Evolutionary conservation across 2,888 invertebrate genomes (phyloP), one percentile per base, ranked within the genome.

Genomic region (Mythimna ferrago): DNA sequence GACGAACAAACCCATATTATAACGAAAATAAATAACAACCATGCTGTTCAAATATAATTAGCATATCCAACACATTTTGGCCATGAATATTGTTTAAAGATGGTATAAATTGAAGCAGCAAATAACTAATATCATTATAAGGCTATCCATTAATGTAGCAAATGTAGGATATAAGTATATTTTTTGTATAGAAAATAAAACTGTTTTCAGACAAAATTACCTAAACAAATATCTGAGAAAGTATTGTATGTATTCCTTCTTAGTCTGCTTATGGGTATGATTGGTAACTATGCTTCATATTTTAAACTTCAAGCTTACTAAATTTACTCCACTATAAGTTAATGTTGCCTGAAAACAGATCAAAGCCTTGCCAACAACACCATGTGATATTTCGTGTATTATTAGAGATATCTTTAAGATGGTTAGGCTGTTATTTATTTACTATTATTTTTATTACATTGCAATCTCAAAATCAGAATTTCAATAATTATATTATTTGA

Each of bases 131-230:
- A 77, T 73, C 41, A 56, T 41, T 56, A 53, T n/a, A n/a, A 66
- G 72, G 32, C 72, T 76, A 66, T 66, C 19, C 1, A 62, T 21
- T 62, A 60, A 38, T 63, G 62, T 77, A 77, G 66, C 32, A 62
- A 71, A 53, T 66, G 35, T 84, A 82, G 83, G 9, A 60, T 62
- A 10, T 84, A 84, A 84, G 83, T 61, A 78, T 78, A 76, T 70
- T 76, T 76, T 79, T 76, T 81, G 61, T 82, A 65, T 66, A 32
- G 41, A 69, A 68, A 62, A 41, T 68, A 19, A 56, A 65, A 48
- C 68, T 71, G 66, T 67, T 71, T 82, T 75, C 54, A 75, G 71
- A 71, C 65, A 56, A 58, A 21, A 38, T 51, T 67, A 14, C 0
- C 16, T 41, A 5, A 11, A 35, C 11, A 10, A 38, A 38, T 58